A percentile compares a stretch with the other conserved stretches of the same genome.
Evolutionary conservation across 1,140 invertebrate species (phyloP).

Genomic region (Potamilus streckersoni): DNA sequence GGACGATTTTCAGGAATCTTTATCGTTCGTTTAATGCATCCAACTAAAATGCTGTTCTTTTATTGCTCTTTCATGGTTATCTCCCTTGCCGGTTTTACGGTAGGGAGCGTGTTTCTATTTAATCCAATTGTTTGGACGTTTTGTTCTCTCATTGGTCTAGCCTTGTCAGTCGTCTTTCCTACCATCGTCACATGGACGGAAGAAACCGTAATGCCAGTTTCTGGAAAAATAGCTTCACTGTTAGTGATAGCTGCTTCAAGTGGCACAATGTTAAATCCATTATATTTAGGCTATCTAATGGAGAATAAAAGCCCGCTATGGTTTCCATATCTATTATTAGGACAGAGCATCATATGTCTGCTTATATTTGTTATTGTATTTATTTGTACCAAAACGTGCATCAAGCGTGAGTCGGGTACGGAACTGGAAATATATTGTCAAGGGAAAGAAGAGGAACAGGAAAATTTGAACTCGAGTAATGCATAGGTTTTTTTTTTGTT

Average conservation of each 20-base stretch:
- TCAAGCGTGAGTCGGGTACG: background rate
- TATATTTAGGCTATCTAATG: constrained; percentile 44
- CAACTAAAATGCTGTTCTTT: constrained; percentile 24
- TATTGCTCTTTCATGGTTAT: constrained; percentile 19
- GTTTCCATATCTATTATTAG: constrained; percentile 38
- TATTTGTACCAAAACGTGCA: constrained; percentile 15
- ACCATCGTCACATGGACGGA: constrained; percentile 44
- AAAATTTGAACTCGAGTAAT: too few relatives aligned
- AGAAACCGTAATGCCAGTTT: constrained; percentile 39
- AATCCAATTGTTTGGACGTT: constrained; percentile 12
- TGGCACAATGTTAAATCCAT: constrained; percentile 40
- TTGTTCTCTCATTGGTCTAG: constrained; percentile 16
- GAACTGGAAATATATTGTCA: too few relatives aligned
- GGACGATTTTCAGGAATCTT: constrained; percentile 25
- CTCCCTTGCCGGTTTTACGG: constrained; percentile 15
- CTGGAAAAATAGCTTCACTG: constrained; percentile 34
- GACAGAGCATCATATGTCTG: constrained; percentile 31
- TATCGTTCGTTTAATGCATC: constrained; percentile 19
- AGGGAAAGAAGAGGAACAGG: too few relatives aligned
- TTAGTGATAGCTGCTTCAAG: constrained; percentile 41
- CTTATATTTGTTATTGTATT: constrained; percentile 19
- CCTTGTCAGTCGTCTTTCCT: constrained; percentile 43
- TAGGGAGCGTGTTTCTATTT: constrained; percentile 3
- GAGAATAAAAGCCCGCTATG: constrained; percentile 38
- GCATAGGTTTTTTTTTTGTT: too few relatives aligned